Evolutionary conservation across 2,113 vertebrate species (phyloP).

Genomic region (Rhipidura dahli): DNA sequence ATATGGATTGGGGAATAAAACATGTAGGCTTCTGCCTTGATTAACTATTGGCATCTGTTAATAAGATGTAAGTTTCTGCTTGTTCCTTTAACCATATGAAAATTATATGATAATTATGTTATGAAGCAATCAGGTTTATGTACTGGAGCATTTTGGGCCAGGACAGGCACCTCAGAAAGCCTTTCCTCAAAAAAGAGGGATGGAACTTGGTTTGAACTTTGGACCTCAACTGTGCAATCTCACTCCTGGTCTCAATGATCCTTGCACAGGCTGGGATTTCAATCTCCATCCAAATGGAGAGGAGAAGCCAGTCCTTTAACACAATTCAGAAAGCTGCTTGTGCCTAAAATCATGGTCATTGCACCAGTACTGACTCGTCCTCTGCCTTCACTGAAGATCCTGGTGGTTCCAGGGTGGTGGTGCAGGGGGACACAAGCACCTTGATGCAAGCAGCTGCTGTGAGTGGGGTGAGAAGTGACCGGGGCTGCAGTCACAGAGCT

Average conservation of each 20-base stretch:
- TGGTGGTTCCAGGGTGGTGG: not conserved
- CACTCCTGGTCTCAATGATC: not conserved
- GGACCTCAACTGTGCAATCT: not conserved
- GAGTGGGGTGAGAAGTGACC: not conserved
- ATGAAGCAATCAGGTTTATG: accelerated
- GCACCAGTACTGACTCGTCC: not conserved
- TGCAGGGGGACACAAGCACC: not conserved
- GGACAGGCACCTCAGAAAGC: not conserved
- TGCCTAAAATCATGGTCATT: not conserved
- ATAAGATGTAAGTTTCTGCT: not conserved
- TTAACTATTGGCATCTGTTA: not conserved
- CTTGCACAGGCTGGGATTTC: accelerated
- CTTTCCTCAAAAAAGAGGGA: not conserved
- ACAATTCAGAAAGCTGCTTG: not conserved
- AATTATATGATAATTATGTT: not conserved
- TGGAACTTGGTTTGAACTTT: not conserved
- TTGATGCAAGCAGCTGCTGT: accelerated
- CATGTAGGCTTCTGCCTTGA: not conserved
- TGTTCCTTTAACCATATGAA: not conserved
- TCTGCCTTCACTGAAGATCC: not conserved
- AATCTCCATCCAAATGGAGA: accelerated
- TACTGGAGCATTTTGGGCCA: not conserved
- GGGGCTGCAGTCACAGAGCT: not conserved
- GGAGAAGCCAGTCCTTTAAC: not conserved
- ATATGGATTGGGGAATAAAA: not conserved